Evolutionary conservation across 2,797 vertebrate species (phyloP).

Genomic region (Scyliorhinus canicula): DNA sequence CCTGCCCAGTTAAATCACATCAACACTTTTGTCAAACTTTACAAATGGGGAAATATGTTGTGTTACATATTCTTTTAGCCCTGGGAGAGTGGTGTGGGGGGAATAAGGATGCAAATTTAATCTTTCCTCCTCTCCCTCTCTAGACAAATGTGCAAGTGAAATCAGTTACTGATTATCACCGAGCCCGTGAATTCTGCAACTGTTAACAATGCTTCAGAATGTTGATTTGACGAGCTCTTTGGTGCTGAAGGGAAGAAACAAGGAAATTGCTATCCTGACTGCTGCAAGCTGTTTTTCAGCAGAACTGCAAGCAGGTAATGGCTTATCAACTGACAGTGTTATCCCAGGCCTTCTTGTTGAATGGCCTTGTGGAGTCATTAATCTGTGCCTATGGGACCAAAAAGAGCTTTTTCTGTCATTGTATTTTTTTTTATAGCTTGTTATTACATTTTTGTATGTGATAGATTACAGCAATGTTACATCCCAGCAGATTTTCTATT

Average conservation of each 20-base stretch:
- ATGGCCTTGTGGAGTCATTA: conserved; percentile 29
- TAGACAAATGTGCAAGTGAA: conserved; percentile 17
- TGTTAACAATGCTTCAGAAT: conserved; percentile 9
- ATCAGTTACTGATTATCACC: conserved; percentile 15
- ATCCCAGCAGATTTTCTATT: not conserved
- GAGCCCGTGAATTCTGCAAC: not conserved
- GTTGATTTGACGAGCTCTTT: conserved; percentile 17
- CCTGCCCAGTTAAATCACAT: not conserved
- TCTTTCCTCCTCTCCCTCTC: not conserved
- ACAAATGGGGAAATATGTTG: not conserved
- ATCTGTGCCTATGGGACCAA: conserved; percentile 25
- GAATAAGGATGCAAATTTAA: not conserved
- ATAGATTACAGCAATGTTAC: conserved; percentile 31
- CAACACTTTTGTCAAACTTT: conserved; percentile 10
- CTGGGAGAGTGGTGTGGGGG: too few species aligned
- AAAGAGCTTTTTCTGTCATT: conserved; percentile 27
- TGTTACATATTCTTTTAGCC: conserved; percentile 15
- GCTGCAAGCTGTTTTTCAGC: conserved; percentile 40
- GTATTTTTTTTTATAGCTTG: conserved; percentile 30
- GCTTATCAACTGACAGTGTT: conserved; percentile 49
- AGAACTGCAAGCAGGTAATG: conserved; percentile 45
- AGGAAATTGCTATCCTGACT: conserved; percentile 28
- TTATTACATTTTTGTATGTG: conserved; percentile 24
- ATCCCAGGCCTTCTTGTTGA: conserved; percentile 35
- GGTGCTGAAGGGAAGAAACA: not conserved